A percentile compares a stretch with the other conserved stretches of the same genome.
These are phyloP conservation scores for Coelogynopora nodosa DNA, from an alignment of 2,888 invertebrate genomes.

Conservation along the genomic window DNA sequence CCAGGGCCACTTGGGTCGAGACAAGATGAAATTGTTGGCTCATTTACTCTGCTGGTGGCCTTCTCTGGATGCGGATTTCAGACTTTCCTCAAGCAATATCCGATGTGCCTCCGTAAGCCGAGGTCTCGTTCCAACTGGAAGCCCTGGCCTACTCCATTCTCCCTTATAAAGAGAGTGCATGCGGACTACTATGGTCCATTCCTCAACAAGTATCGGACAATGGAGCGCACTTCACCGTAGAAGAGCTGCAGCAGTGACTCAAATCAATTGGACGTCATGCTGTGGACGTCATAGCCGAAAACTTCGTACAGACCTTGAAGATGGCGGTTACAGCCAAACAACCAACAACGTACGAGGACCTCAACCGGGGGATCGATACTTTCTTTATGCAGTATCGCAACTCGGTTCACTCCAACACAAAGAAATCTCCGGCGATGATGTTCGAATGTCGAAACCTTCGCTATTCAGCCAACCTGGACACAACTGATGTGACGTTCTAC, in stretches of 20 bases:
- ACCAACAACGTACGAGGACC: constrained; percentile 17
- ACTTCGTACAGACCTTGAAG: constrained; percentile 29
- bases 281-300: constrained; percentile 29
- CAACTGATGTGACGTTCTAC: constrained; percentile 35
- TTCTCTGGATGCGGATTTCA: neutral
- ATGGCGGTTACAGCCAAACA: neutral
- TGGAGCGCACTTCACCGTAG: constrained; percentile 19
- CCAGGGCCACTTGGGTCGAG: too few relatives aligned
- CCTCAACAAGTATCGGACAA: constrained; percentile 36
- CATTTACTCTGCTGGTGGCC: constrained; percentile 29
- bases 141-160: constrained; percentile 26
- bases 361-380: neutral
- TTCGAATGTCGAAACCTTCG: constrained; percentile 30
- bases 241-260: constrained; percentile 13
- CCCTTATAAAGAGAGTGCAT: constrained; percentile 13
- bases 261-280: constrained; percentile 36
- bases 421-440: constrained; percentile 29
- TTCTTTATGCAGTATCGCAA: constrained; percentile 36
- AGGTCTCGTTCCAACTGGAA: neutral
- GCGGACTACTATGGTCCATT: constrained; percentile 32
- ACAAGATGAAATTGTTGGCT: too few relatives aligned
- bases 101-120: neutral
- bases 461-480: constrained; percentile 15
- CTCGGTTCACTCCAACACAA: constrained; percentile 1
- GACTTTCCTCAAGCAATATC: neutral